Conservation (phyloP, 2,113 vertebrate species). For the Morone saxatilis region DNA sequence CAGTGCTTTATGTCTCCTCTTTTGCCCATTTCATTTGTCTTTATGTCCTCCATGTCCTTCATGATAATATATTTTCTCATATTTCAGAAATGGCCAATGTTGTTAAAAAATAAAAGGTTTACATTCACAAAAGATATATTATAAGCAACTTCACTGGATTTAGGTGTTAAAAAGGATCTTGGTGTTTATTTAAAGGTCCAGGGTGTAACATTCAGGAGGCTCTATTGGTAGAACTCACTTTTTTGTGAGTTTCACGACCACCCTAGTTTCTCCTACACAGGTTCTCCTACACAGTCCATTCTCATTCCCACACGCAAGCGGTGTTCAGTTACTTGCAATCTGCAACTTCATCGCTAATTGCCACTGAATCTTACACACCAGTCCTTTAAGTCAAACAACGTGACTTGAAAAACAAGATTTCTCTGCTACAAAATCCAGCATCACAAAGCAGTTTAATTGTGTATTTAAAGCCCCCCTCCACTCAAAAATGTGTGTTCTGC, state of each 20-base stretch:
- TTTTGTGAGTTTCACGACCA: too few species aligned
- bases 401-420: not conserved
- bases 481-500: not conserved
- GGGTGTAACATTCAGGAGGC: too few species aligned
- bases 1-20: not conserved
- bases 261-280: too few species aligned
- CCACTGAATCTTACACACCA: too few species aligned
- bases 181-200: not conserved
- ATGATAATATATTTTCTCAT: not conserved
- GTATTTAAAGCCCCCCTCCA: not conserved
- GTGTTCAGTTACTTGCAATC: too few species aligned
- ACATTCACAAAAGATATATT: not conserved
- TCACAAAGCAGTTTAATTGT: not conserved
- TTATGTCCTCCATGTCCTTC: not conserved
- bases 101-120: not conserved
- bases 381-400: not conserved
- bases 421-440: not conserved
- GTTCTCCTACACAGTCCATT: too few species aligned
- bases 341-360: too few species aligned
- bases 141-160: not conserved
- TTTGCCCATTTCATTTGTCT: not conserved
- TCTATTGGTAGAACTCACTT: too few species aligned
- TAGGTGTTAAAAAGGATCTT: not conserved
- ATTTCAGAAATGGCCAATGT: constrained; percentile 1
- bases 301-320: too few species aligned